Base-by-base conservation (phyloP, 2,113 vertebrate species). In the Phalacrocorax aristotelis region DNA sequence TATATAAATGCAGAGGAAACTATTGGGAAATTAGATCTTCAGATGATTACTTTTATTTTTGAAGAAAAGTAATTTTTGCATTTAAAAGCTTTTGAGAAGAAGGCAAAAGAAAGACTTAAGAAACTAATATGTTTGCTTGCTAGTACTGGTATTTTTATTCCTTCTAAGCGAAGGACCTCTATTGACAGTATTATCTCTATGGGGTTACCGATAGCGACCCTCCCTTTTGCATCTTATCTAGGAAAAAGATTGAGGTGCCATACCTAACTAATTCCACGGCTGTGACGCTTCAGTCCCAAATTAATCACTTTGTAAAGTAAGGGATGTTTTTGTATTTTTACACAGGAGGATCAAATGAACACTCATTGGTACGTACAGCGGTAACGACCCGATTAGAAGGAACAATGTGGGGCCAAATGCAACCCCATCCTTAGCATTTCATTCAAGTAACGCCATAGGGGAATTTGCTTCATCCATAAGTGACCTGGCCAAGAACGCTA, bases 1-100 rank as follows among this genome's bases (percentile, higher is more conserved):
- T 98, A 98, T 98, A 98, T 98, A 99, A 98, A 99, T 99, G 98
- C 98, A 98, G 98, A 98, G 97, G 97, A 99, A 98, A 99, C 97
- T 98, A 98, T 98, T 92, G 98, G 98, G 98, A 99, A 98, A 98
- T 98, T 98, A 98, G 98, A 98, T 97, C 97, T 98, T 98, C 97
- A 97, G 97, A 97, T 95, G 97, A 95, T 97, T 89, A 93, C 46
- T 87, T 89, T 84, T 69, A 80, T 78, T 95, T 76, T 80, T 60
- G 87, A 94, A 96, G 89, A 97, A 97, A 97, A 96, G 97, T 94
- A 96, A 96, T 95, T 96, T 97, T 98, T 98, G 97, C 92, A 96
- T 95, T 98, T 96, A 98, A 98, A 98, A 97, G 87, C 81, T 89
- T 97, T 97, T 93, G 97, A 98, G 98, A 96, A 97, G 93, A 98